Base-by-base conservation (phyloP, 2,888 invertebrate genomes). In the Habrosyne pyritoides region DNA sequence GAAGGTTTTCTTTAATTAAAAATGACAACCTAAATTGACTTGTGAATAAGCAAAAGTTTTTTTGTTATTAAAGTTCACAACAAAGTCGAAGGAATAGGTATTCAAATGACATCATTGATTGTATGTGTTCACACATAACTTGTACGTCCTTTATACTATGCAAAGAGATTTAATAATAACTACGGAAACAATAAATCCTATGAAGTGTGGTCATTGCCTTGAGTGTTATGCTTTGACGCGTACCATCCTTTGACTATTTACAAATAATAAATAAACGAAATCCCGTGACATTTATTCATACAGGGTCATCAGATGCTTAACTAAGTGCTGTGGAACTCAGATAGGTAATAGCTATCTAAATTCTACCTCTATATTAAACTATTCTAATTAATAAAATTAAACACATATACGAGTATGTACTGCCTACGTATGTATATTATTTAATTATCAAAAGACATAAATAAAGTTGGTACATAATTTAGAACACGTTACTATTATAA, bases 1-100 rank as follows among this genome's bases (percentile, higher is more conserved):
- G 66, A 71, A 64, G 49, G n/a, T 62, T 54, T 48, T 58, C 54
- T 59, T 62, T 66, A 64, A 73, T 66, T 64, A 59, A 53, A 59
- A 46, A 57, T 62, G 72, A 66, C 70, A 70, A 42, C 61, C 64
- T 51, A 21, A 50, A 47, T 47, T 53, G 57, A 26, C 21, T 18
- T 22, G 36, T 48, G 52, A 59, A 59, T 63, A 55, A 56, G 28
- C 56, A 63, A 61, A 55, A 55, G 55, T 59, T 55, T 56, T 36
- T 12, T 30, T 30, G 10, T 12, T 28, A 28, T 10, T 28, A 28
- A 10, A n/a, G 8, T 8, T n/a, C n/a, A 5, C 52, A 24, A 50
- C 53, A 52, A 59, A 47, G 10, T 53, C 33, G 56, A 60, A 53
- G 61, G 60, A 47, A 49, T 52, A 22, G 8, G 42, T 10, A 26